Evolutionary conservation across 2,888 invertebrate genomes (phyloP), one percentile per base, ranked within the genome.

Genomic region (Melieria crassipennis): DNA sequence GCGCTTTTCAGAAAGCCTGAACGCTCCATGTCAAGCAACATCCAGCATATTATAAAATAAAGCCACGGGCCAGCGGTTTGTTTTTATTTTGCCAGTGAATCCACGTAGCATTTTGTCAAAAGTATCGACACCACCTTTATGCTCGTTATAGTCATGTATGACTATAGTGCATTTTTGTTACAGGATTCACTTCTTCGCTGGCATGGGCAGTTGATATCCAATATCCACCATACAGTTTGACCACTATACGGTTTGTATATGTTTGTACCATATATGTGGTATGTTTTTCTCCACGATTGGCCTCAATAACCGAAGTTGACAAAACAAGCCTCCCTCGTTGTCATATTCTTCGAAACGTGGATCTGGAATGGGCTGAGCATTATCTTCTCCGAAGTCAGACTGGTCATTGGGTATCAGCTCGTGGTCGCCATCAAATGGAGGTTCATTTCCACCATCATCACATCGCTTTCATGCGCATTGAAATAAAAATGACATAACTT

Each of bases 161-260:
- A 30, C 30, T 30, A 16, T 16, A 3, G 30, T 30, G 30, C 3
- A 3, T 30, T 30, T 30, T 30, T 30, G 30, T 30, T 30, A 30
- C 30, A 30, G 30, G 30, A 30, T 30, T 30, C 30, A 30, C 30
- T 30, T 30, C 30, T 30, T 30, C 30, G 30, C 30, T 30, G 30
- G 30, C 30, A 30, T 30, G 30, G 30, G 30, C 30, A 30, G 30
- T 30, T 30, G 30, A 30, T 30, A 30, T 30, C 30, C 30, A 30
- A 30, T 30, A 30, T 30, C 30, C 30, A 30, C 3, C 30, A 30
- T 30, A 3, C 30, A 30, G 30, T 30, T 60, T 45, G 65, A 70
- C 65, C 70, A 70, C 65, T 60, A 70, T 7, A 62, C 57, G 13
- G 63, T 67, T 52, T 43, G 63, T n/a, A n/a, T n/a, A n/a, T n/a